Conservation (phyloP, 2,113 vertebrate genomes). For the Oxygymnocypris stewartii region DNA sequence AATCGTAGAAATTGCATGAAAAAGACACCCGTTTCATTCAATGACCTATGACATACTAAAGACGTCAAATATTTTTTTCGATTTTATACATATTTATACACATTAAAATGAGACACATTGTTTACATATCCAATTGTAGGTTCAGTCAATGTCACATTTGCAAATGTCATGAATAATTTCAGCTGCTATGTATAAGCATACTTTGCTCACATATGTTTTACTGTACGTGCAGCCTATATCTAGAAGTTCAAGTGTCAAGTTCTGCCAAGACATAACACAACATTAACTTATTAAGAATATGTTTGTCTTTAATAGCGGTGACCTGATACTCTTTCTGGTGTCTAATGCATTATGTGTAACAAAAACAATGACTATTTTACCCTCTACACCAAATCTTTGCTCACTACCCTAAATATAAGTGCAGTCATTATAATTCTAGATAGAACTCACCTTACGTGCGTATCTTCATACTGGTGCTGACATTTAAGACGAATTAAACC, state of each 20-base stretch:
- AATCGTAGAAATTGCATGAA: neutral
- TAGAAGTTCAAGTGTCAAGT: neutral
- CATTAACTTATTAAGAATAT: neutral
- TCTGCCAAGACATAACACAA: neutral
- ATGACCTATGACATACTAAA: neutral
- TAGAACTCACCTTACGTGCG: constrained; percentile 70
- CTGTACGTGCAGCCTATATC: neutral
- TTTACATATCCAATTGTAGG: neutral
- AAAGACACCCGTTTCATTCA: neutral
- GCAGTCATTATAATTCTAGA: neutral
- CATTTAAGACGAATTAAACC: neutral
- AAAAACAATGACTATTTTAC: neutral
- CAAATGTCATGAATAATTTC: neutral
- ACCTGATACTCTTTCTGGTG: too few relatives aligned
- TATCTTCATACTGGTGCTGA: constrained; percentile 65
- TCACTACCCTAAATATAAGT: neutral
- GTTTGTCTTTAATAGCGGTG: neutral
- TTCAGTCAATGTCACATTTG: neutral
- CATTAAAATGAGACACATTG: neutral
- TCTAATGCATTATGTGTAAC: neutral
- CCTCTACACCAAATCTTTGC: neutral
- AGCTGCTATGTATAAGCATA: too few relatives aligned
- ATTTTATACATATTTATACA: neutral
- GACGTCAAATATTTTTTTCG: neutral
- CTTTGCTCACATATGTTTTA: neutral